Base-by-base conservation (phyloP, 2,113 vertebrate genomes). In the Geococcyx californianus region DNA sequence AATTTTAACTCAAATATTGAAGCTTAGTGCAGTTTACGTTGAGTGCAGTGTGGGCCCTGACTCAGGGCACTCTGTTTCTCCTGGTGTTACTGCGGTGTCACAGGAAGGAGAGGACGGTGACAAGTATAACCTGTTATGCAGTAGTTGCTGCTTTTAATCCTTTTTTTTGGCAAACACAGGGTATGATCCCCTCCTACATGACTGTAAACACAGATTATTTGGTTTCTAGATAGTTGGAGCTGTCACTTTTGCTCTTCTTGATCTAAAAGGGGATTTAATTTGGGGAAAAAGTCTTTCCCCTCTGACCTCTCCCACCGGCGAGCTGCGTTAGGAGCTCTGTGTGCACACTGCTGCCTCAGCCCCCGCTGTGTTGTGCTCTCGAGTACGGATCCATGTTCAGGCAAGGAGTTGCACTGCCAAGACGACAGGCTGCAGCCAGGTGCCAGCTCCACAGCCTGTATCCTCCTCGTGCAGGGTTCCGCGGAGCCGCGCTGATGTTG, bases 261-360 rank as follows among this genome's bases (percentile, higher is more conserved):
- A 10, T 58, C 44, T 36, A 59, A 84, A 77, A 24, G 10, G 92
- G 81, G 68, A 47, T 85, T 94, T 89, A 90, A 84, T 74, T 58
- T 33, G 12, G 13, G 49, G 25, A 58, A 93, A 83, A 90, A 1
- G 0, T 42, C 1, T 66, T 92, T 89, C 34, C 13, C 21, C 7
- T 67, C 34, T 26, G 68, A 8, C 16, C 92, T 78, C 24, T 67
- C 16, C 72, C 23, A 15, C 2, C 11, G 51, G 24, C 11, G 52
- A 64, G 44, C 52, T 75, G 60, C 18, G 3, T 49, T 82, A 28
- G 64, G 44, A 67, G 28, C 12, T 19, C 2, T 44, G 13, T 18
- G 14, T 52, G 31, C 36, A 33, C 14, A 16, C 24, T 77, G 49
- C 49, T 92, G 40, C 73, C 47, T 18, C 9, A 79, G 34, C 15